These are phyloP conservation scores for Diceros bicornis DNA, from an alignment of 2,797 vertebrate species.

Conservation along the genomic window DNA sequence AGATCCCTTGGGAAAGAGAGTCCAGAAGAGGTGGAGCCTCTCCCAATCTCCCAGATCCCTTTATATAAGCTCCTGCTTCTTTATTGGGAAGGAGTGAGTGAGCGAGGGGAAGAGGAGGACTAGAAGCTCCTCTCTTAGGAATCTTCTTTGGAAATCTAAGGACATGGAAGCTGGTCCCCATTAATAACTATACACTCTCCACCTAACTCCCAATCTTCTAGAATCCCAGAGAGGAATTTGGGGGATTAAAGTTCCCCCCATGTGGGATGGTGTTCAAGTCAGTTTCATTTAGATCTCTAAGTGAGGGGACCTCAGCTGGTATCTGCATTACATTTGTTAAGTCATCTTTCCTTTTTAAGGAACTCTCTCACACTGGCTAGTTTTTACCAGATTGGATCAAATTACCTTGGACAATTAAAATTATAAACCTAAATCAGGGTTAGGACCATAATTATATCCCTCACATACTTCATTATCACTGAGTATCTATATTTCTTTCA, in stretches of 20 bases:
- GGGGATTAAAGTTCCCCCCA: no score
- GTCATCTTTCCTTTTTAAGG: background rate
- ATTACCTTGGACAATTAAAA: slow-evolving; percentile 47
- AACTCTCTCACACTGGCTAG: background rate
- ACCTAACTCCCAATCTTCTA: background rate
- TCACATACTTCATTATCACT: background rate
- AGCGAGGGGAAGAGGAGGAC: background rate
- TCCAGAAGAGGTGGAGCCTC: background rate
- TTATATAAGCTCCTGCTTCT: background rate
- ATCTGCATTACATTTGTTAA: background rate
- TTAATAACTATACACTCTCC: background rate
- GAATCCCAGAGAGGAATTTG: background rate
- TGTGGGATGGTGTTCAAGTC: background rate
- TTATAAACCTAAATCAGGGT: background rate
- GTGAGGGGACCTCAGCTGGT: background rate
- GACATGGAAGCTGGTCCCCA: background rate
- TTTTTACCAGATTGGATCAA: background rate
- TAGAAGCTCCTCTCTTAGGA: background rate
- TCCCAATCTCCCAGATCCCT: no score
- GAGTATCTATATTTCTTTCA: background rate
- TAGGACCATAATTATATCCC: background rate
- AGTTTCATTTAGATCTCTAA: background rate
- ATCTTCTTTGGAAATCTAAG: background rate
- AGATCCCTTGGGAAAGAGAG: background rate
- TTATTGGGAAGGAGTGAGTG: background rate